Evolutionary conservation across 2,113 vertebrate genomes (phyloP).

Genomic region (Pluvialis apricaria): DNA sequence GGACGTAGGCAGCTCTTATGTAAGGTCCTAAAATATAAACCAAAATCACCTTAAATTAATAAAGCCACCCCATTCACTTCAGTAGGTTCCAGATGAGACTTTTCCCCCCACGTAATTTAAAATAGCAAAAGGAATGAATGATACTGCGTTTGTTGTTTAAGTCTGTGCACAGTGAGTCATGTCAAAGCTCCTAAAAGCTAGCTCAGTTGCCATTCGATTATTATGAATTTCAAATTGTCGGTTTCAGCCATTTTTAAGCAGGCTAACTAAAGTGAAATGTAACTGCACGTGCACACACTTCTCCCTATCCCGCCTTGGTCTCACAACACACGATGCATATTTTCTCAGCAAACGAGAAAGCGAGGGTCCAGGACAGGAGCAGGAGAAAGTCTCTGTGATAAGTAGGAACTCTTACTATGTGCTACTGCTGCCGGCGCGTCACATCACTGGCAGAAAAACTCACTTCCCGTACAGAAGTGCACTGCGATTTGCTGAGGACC

Average conservation of each 20-base stretch:
- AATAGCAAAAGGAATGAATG: not conserved
- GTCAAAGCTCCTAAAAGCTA: not conserved
- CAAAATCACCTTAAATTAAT: not conserved
- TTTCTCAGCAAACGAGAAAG: not conserved
- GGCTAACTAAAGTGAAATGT: not conserved
- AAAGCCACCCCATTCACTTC: not conserved
- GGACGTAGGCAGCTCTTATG: not conserved
- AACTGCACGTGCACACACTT: not conserved
- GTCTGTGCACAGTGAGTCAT: not conserved
- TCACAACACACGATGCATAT: accelerated
- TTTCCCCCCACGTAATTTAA: not conserved
- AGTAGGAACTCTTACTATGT: accelerated
- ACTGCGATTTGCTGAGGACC: not conserved
- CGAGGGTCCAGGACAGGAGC: not conserved
- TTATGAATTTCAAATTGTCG: not conserved
- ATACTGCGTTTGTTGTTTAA: not conserved
- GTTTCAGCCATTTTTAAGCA: not conserved
- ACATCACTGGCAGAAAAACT: not conserved
- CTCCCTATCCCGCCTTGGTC: not conserved
- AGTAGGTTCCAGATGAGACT: not conserved
- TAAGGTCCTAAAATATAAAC: not conserved
- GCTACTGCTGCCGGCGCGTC: not conserved
- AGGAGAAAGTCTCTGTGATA: not conserved
- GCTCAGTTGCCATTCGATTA: not conserved
- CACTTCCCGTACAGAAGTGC: accelerated